Evolutionary conservation across 2,888 invertebrate species (phyloP).

Genomic region (Aradus depressus): DNA sequence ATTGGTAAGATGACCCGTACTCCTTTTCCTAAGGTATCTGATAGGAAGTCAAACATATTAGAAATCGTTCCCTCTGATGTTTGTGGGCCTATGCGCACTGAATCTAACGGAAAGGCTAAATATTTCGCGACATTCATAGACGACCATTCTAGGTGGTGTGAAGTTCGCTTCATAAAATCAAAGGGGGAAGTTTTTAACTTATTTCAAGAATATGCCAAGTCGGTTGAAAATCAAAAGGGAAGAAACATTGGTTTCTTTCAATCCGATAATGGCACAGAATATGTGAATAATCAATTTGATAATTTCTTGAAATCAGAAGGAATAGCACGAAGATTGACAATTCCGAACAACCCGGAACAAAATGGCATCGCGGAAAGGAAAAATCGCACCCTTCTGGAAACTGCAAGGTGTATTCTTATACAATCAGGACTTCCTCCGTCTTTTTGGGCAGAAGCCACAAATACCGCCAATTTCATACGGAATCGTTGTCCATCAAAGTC

Average conservation of each 20-base stretch:
- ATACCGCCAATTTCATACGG: conserved; percentile 33
- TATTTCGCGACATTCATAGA: conserved; percentile 13
- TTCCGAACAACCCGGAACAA: conserved; percentile 32
- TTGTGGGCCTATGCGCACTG: conserved; percentile 1
- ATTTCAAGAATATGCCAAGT: conserved; percentile 24
- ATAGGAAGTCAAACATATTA: conserved; percentile 1
- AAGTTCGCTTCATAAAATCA: conserved; percentile 28
- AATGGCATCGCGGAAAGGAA: conserved; percentile 34
- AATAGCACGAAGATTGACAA: conserved; percentile 30
- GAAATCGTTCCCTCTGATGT: conserved; percentile 10
- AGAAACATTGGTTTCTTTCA: conserved; percentile 28
- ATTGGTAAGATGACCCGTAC: conserved; percentile 4
- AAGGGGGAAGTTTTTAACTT: conserved; percentile 29
- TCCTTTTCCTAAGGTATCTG: conserved; percentile 2
- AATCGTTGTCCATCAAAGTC: conserved; percentile 33
- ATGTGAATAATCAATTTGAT: conserved; percentile 28
- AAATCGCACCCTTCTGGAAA: conserved; percentile 33
- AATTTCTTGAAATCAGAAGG: conserved; percentile 27
- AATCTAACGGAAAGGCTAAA: not conserved
- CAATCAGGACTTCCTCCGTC: conserved; percentile 31
- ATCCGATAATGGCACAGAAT: conserved; percentile 30
- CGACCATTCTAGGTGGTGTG: conserved; percentile 22
- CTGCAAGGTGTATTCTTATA: conserved; percentile 32
- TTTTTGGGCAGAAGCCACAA: conserved; percentile 34
- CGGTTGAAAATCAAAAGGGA: conserved; percentile 30